A percentile compares a stretch with the other conserved stretches of the same genome.
Evolutionary conservation across 2,113 vertebrate species (phyloP).

Genomic region (Pampusana beccarii): DNA sequence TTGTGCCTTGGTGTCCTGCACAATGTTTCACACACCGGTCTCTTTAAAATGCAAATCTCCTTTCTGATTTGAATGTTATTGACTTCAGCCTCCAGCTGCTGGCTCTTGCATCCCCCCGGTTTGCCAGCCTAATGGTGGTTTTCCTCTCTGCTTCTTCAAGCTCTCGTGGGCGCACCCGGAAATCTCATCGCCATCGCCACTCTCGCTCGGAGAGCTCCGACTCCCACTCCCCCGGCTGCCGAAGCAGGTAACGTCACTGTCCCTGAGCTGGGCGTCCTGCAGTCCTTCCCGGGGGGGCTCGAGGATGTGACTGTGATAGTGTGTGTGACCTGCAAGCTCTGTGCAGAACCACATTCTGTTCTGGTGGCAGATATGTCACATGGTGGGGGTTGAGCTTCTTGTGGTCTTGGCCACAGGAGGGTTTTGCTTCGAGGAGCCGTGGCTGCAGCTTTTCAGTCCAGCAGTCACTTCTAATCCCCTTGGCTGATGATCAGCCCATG

Average conservation of each 20-base stretch:
- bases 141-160: conserved; percentile 69
- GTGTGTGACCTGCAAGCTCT: neutral
- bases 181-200: conserved; percentile 80
- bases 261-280: neutral
- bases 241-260: conserved; percentile 78
- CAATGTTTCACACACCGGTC: neutral
- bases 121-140: neutral
- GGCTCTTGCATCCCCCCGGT: neutral
- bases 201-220: conserved; percentile 81
- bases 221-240: conserved; percentile 78
- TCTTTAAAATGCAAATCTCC: neutral
- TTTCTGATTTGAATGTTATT: neutral
- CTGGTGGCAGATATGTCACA: neutral
- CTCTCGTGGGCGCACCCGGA: conserved; percentile 79
- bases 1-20: neutral
- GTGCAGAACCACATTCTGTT: neutral
- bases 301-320: neutral
- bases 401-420: neutral
- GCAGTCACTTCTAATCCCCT: conserved; percentile 13
- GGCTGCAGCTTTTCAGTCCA: neutral
- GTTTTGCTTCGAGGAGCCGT: neutral
- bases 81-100: neutral
- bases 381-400: neutral
- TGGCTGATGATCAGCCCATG: neutral
- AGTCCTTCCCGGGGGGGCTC: fast-evolving